Conservation (phyloP, 2,888 invertebrate genomes). For the Anthophora plumipes region DNA sequence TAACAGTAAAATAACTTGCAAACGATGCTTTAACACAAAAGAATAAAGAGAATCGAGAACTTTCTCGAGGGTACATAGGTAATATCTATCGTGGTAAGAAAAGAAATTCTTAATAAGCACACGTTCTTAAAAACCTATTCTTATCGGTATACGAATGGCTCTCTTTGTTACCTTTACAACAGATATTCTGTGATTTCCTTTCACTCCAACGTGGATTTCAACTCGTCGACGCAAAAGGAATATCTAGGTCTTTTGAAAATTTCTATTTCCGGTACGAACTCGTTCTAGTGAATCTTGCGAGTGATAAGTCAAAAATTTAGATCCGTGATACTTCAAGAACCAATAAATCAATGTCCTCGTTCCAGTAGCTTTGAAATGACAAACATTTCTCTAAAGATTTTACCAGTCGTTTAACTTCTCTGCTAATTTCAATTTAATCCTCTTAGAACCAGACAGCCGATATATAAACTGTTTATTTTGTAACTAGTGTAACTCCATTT, state of each 20-base stretch:
- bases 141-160: slow-evolving; percentile 17
- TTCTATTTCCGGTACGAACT: slow-evolving; percentile 6
- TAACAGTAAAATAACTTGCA: neutral
- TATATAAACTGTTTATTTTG: too few relatives aligned
- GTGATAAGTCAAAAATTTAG: neutral
- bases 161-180: slow-evolving; percentile 35
- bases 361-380: neutral
- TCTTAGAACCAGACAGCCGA: too few relatives aligned
- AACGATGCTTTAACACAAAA: neutral
- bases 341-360: neutral
- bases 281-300: neutral
- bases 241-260: slow-evolving; percentile 22
- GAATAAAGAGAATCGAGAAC: neutral
- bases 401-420: too few relatives aligned
- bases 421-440: too few relatives aligned
- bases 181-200: slow-evolving; percentile 27
- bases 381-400: too few relatives aligned
- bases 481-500: too few relatives aligned
- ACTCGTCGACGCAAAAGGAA: neutral
- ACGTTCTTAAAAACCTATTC: slow-evolving; percentile 26
- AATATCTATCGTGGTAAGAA: neutral
- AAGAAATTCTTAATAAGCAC: slow-evolving; percentile 16
- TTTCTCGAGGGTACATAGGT: neutral
- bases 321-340: neutral
- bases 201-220: slow-evolving; percentile 23